Base-by-base conservation (phyloP, 2,113 vertebrate genomes). In the Psettodes erumei region DNA sequence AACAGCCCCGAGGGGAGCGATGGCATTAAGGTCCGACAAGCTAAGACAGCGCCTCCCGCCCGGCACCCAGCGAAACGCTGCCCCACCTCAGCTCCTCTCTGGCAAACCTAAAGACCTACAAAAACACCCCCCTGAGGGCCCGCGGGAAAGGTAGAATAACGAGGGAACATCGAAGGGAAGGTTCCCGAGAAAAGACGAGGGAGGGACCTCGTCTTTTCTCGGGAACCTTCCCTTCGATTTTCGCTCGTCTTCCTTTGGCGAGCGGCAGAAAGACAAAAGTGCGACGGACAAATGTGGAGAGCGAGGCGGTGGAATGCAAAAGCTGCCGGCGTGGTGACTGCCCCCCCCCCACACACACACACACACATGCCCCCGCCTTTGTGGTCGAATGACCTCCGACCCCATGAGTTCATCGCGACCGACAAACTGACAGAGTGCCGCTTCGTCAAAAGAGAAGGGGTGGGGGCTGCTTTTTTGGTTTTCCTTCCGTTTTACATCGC, bases 21-120 rank as follows among this genome's bases (percentile, higher is more conserved):
- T 71, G 81, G 74, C 67, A 66, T 86, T 85, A 80, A 78, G 75
- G 75, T 73, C 75, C 5, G 64, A 88, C 89, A 90, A 90, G 85
- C 83, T 51, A 45, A 37, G 80, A 84, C 89, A 88, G 58, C 51
- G 21, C n/a, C 79, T 79, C 72, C 68, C 62, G 53, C 71, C 38
- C 25, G 71, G 69, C 62, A 70, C 15, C 53, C 48, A 81, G 47
- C 58, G 58, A 70, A 83, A 62, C 58, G 5, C 63, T 65, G 77
- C 75, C 67, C 65, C 59, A 85, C 85, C 81, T 83, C 79, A 83
- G 76, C 74, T 81, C 51, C 72, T 54, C 64, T 71, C 75, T 81
- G 66, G 76, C 78, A 84, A 23, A 45, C 45, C 58, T 63, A 50
- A 61, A 81, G 74, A 75, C 71, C 71, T 76, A 30, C 64, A 63